Conservation (phyloP, 2,113 vertebrate species). For the Miniopterus natalensis region DNA sequence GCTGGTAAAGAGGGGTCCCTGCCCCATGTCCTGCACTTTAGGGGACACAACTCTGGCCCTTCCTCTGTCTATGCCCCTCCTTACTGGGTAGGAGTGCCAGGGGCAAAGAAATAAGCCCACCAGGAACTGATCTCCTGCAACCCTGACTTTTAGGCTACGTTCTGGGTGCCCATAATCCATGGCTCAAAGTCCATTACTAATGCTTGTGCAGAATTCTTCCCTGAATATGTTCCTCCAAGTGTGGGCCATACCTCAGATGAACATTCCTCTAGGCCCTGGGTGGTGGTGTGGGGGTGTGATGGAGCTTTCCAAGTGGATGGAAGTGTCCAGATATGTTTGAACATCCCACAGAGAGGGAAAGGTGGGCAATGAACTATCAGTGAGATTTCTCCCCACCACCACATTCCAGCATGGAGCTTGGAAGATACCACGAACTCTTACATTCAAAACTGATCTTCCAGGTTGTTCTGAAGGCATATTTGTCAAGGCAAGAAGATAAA, state of each 20-base stretch:
- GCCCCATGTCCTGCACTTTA: not conserved
- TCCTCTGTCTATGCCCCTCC: not conserved
- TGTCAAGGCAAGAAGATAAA: not conserved
- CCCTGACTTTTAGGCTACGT: not conserved
- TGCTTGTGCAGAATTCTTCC: not conserved
- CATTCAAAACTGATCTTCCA: not conserved
- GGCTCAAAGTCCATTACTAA: not conserved
- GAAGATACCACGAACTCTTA: not conserved
- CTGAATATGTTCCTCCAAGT: not conserved
- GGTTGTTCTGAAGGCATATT: slow-evolving; percentile 11
- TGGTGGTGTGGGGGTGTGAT: not conserved
- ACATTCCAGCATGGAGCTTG: not conserved
- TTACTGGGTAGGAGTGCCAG: not conserved
- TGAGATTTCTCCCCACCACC: not conserved
- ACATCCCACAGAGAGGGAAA: not conserved
- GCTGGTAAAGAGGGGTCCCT: not conserved
- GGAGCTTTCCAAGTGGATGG: not conserved
- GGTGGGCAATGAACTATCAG: fast-evolving
- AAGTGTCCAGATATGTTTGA: not conserved
- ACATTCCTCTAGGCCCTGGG: not conserved
- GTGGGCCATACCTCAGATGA: not conserved
- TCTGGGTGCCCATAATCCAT: not conserved
- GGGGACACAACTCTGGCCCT: not conserved
- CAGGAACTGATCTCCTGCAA: not conserved
- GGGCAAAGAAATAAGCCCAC: not conserved